Percentiles rank a stretch among this genome's conserved stretches.
phyloP scores from a whole-genome alignment of 2,113 vertebrate species.

The Mustela nigripes region DNA sequence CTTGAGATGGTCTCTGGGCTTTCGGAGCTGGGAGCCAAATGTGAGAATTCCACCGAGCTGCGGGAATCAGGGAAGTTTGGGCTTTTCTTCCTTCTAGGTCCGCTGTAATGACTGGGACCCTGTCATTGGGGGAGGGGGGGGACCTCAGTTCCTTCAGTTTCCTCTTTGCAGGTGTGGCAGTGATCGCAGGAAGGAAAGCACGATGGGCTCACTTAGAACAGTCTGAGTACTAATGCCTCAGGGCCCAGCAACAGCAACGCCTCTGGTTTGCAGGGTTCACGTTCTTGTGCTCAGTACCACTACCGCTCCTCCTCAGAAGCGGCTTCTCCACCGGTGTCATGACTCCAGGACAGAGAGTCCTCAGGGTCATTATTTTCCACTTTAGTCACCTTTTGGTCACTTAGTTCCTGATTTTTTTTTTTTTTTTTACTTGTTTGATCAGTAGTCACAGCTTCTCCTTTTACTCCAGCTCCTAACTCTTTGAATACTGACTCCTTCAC shows the following conservation, averaged over 20 bases:
- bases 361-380: constrained; percentile 85
- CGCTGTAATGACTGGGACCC: constrained; percentile 89
- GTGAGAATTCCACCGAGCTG: constrained; percentile 74
- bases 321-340: constrained; percentile 91
- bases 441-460: constrained; percentile 86
- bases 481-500: constrained; percentile 90
- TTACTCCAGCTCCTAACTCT: constrained; percentile 88
- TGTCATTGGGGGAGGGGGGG: constrained; percentile 90
- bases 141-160: constrained; percentile 89
- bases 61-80: constrained; percentile 70
- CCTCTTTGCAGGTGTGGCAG: constrained; percentile 78
- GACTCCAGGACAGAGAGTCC: constrained; percentile 90
- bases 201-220: constrained; percentile 90
- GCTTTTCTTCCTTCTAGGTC: constrained; percentile 82
- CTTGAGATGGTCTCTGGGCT: constrained; percentile 75
- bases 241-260: constrained; percentile 93
- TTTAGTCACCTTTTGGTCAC: constrained; percentile 86
- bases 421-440: constrained; percentile 52
- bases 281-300: constrained; percentile 91
- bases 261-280: constrained; percentile 91
- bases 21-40: constrained; percentile 75
- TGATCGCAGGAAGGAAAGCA: constrained; percentile 89
- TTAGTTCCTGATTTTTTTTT: constrained; percentile 76
- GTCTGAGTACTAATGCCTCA: constrained; percentile 93
- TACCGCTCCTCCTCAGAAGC: constrained; percentile 92